Base-by-base conservation (phyloP, 1,140 invertebrate species). In the Latrodectus geometricus region DNA sequence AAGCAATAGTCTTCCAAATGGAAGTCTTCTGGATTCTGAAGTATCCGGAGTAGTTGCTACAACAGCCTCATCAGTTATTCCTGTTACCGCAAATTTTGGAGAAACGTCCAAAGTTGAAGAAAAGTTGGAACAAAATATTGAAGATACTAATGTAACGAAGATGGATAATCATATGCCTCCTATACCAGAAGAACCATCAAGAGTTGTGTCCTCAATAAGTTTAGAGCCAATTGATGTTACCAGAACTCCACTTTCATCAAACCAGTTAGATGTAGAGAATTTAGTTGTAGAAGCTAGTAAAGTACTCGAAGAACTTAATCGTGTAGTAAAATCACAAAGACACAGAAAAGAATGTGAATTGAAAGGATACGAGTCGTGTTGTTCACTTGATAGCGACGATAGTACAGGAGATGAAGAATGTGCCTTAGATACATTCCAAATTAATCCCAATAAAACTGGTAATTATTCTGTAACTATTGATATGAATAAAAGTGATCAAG, bases 161-260 rank as follows among this genome's bases (percentile, higher is more conserved):
- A 61, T 17, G 11, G 35, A 35, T 35, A 35, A 11, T n/a, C 68
- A 77, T 69, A 80, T 87, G 85, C 76, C 85, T 11, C 77, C 85
- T 11, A 87, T 87, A 7, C 85, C 85, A 50, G 85, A 87, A 80
- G 85, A 87, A 50, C 85, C 85, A 1, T 84, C 82, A 8, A 65
- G 85, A n/a, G 48, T 66, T 4, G 54, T 74, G 9, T 87, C 85
- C 68, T 35, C 72, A 17, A 20, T 72, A 8, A 86, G 61, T 21
- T 14, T 78, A 8, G 84, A 72, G 7, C 54, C 75, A 4, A 56
- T 68, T 11, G 23, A 35, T 50, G 54, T 11, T 9, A 69, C 12
- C 20, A n/a, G 17, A 8, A 68, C 54, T 35, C 8, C n/a, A 17
- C 17, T 17, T 20, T 4, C 50, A 4, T 9, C 23, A 9, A 23